Evolutionary conservation across 2,888 invertebrate species (phyloP).

Genomic region (Brachylomia viminalis): DNA sequence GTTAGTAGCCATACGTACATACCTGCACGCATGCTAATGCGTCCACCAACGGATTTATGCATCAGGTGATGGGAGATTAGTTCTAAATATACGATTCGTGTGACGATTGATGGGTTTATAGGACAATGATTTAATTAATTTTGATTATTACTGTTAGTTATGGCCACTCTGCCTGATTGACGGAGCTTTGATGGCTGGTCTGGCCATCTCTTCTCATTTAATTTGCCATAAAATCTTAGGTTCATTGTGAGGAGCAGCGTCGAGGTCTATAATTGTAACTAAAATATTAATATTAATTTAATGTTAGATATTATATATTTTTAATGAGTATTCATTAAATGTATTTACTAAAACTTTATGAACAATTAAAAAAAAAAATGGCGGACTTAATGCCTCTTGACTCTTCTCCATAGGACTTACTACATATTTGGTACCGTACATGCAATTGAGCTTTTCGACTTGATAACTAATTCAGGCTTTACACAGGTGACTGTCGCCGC

Average conservation of each 20-base stretch:
- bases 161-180: slow-evolving; percentile 22
- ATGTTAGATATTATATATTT: no score
- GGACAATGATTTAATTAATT: slow-evolving; percentile 58
- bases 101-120: slow-evolving; percentile 43
- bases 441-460: no score
- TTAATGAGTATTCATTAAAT: background rate
- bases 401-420: background rate
- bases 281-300: no score
- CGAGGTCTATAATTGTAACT: background rate
- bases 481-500: no score
- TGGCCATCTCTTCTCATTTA: slow-evolving; percentile 17
- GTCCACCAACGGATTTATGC: slow-evolving; percentile 63
- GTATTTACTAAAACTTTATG: no score
- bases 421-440: background rate
- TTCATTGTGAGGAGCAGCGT: background rate
- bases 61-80: slow-evolving; percentile 64
- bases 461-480: no score
- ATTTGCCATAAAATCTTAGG: slow-evolving; percentile 19
- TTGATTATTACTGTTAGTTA: slow-evolving; percentile 43
- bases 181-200: background rate
- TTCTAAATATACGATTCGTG: slow-evolving; percentile 56
- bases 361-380: no score
- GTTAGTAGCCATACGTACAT: slow-evolving; percentile 72
- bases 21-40: slow-evolving; percentile 73
- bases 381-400: no score